Base-by-base conservation (phyloP, 2,113 vertebrate species). In the Excalfactoria chinensis region DNA sequence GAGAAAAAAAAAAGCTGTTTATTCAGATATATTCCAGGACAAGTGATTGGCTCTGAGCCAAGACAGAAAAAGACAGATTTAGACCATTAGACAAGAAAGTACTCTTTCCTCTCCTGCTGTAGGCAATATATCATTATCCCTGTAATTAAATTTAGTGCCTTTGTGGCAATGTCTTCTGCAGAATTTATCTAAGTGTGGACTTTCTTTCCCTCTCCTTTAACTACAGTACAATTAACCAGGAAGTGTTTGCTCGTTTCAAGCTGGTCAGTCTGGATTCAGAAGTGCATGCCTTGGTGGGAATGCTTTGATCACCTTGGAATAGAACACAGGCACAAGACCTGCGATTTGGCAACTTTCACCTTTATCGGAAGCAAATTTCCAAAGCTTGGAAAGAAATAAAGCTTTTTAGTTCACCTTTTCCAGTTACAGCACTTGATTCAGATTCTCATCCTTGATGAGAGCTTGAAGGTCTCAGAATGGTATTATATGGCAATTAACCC, bases 161-260 rank as follows among this genome's bases (percentile, higher is more conserved):
- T 44, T 46, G 85, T 85, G 71, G 90, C 62, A 44, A 72, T 66
- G 87, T 48, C 72, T 91, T 59, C 8, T 3, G 51, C 64, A 81
- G 80, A 80, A 80, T 62, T 84, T 70, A 64, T 28, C 68, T 70
- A 90, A 86, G 88, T 86, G 41, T 28, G 56, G 69, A 67, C 41
- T 71, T 84, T 44, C 11, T 23, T 6, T 32, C 6, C 21, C 13
- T 46, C n/a, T 60, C 46, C 76, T 83, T 80, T 90, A 90, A 85
- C 93, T 86, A 80, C 44, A 74, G 72, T 25, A 41, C 82, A 90
- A 59, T 93, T 90, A 93, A 88, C 64, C 60, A 55, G 14, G 69
- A 89, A 83, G 46, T 0, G 12, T 35, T 83, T 72, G 4, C 23
- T 86, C 49, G n/a, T 12, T 67, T 77, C 32, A n/a, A 89, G 83